Evolutionary conservation across 2,888 invertebrate genomes (phyloP), one percentile per base, ranked within the genome.

Genomic region (Sinelater perroti): DNA sequence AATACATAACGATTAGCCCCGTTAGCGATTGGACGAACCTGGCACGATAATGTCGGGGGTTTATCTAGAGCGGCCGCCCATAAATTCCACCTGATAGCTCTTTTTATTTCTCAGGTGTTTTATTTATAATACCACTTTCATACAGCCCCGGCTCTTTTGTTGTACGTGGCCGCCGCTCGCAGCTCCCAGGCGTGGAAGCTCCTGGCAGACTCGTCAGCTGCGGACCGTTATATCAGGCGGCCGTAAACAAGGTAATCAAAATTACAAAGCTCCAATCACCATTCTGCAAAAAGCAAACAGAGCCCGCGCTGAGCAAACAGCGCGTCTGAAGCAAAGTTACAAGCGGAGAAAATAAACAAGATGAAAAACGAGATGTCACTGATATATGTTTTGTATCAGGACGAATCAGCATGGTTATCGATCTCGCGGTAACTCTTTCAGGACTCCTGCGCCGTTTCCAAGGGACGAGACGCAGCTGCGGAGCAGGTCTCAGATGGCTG

Each of bases 311-410:
- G 44, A 53, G 46, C 45, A 58, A 53, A 58, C 54, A 58, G 53
- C 26, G 40, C 47, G 28, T 31, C 20, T 7, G 20, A 26, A 53
- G 46, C 42, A 52, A 47, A 52, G 33, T 31, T 40, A 42, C 35
- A 33, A 13, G 7, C 42, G 54, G 50, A 55, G 54, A 61, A 55
- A 57, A 51, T 54, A 55, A 59, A 64, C 44, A 56, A 45, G 51
- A 61, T 62, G 57, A 54, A 59, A 61, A 67, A 64, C 60, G 63
- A 63, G 61, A 57, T 58, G 62, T 58, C 67, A 60, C 55, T 63
- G 67, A 67, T 64, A 65, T 66, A 64, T 65, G 64, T 64, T 63
- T 57, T 57, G 62, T 62, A 63, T 66, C 66, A 62, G 51, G 26
- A 51, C 31, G 57, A 61, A 63, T 65, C 64, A 63, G 62, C 58